Evolutionary conservation across 2,797 vertebrate species (phyloP), one percentile per base, ranked within the genome.

Genomic region (Gallinago stenura): DNA sequence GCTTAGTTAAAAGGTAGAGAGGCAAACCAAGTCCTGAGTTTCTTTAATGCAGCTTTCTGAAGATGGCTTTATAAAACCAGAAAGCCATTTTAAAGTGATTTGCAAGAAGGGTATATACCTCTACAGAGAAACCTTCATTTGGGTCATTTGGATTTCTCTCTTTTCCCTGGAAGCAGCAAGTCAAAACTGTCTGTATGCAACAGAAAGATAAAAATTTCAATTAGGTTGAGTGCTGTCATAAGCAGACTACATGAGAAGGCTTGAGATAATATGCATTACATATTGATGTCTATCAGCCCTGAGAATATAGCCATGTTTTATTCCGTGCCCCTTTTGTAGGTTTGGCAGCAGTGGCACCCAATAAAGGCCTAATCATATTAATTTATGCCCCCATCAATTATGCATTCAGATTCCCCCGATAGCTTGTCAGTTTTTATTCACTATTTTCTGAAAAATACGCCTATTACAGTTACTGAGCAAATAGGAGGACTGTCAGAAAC

Each of bases 381-480:
- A 99, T 99, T 98, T 99, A 99, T 99, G 98, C 98, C 98, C 96
- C 96, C 97, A 99, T 99, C 98, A 99, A 99, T 99, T 99, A 99
- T 99, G 98, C 98, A 99, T 99, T 99, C 98, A 98, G 97, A 98
- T 98, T 98, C 98, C 97, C 97, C 97, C 97, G 98, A 99, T 98
- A 98, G 98, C 98, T 98, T 99, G 98, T 99, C 99, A 99, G 98
- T 98, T 98, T 99, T 98, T 98, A 98, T 98, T 98, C 98, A 98
- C 98, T 98, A 97, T 98, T 98, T 98, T 98, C 98, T 96, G 79
- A 98, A 98, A 98, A 98, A 98, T 98, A 98, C 89, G 97, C 98
- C 98, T 98, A 97, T 98, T 98, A 98, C 89, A 96, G 98, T 98
- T 98, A 98, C 97, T 95, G 97, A 97, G 98, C 98, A 98, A 98